Base-by-base conservation (phyloP, 2,888 invertebrate genomes). In the Apamea sordens region DNA sequence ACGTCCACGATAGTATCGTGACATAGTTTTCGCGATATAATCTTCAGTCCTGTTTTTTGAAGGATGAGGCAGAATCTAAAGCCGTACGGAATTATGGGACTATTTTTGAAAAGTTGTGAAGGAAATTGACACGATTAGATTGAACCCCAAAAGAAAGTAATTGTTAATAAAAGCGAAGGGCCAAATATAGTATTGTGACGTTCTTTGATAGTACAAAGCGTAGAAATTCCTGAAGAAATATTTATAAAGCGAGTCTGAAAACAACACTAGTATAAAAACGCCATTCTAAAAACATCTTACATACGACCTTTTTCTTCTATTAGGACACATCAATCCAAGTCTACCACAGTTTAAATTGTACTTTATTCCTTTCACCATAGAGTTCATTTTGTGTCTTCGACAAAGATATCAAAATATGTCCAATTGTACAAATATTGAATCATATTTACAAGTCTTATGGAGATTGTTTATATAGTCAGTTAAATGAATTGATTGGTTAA, bases 311-410 rank as follows among this genome's bases (percentile, higher is more conserved):
- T 70, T 83, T 79, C 67, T 81, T 86, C 79, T 65, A 72, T 77
- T 76, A 80, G 72, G 36, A 73, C 85, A 73, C 32, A 53, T 77
- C 50, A 77, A 77, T 77, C 59, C 61, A 84, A 59, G 68, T 80
- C 81, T 82, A 82, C 79, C 88, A 88, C 88, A 89, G 82, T 84
- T 82, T 74, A 82, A 88, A 85, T 85, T 82, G 70, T 83, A 86
- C 73, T 78, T 79, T 86, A 88, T 79, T 70, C 28, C 15, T 65
- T 83, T 59, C 13, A 4, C 0, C 0, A 65, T 84, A 88, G 59
- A 82, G 80, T 89, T 76, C 78, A 88, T 84, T 89, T 82, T 79
- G 59, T 44, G 77, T 86, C 44, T 74, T 80, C 59, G 56, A 72
- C 47, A 73, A 82, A 69, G 53, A 84, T 73, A 79, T 83, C 74